Percentiles rank a stretch among this genome's conserved stretches.
Evolutionary conservation across 2,797 vertebrate genomes (phyloP).

Genomic region (Acrossocheilus wenchowensis): DNA sequence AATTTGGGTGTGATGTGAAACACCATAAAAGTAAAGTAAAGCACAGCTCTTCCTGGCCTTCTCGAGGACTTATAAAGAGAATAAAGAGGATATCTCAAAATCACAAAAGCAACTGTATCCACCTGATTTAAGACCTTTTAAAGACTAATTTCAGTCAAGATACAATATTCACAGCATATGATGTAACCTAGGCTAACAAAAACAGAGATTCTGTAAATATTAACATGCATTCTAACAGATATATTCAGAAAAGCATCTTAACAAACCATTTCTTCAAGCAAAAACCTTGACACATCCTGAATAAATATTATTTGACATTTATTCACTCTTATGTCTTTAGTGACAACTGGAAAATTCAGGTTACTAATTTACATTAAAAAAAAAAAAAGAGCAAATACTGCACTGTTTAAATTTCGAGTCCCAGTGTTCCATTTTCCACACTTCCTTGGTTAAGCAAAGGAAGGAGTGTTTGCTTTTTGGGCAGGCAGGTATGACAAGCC

Average conservation of each 20-base stretch:
- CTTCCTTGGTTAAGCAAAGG: conserved; percentile 34
- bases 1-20: conserved; percentile 66
- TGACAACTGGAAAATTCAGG: conserved; percentile 1
- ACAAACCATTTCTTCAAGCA: background rate
- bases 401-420: background rate
- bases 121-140: conserved; percentile 46
- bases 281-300: background rate
- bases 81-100: background rate
- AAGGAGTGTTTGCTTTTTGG: conserved; percentile 44
- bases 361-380: conserved; percentile 22
- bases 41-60: conserved; percentile 58
- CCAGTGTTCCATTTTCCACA: conserved; percentile 20
- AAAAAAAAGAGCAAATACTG: conserved; percentile 16
- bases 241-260: background rate
- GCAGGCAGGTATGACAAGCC: conserved; percentile 52
- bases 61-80: conserved; percentile 63
- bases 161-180: conserved; percentile 56
- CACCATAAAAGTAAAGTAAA: background rate
- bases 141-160: conserved; percentile 66
- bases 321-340: background rate
- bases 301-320: background rate
- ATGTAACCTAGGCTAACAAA: conserved; percentile 51
- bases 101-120: background rate
- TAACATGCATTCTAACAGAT: background rate
- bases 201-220: conserved; percentile 20